Evolutionary conservation across 2,113 vertebrate genomes (phyloP).

Genomic region (Chaetodon auriga): DNA sequence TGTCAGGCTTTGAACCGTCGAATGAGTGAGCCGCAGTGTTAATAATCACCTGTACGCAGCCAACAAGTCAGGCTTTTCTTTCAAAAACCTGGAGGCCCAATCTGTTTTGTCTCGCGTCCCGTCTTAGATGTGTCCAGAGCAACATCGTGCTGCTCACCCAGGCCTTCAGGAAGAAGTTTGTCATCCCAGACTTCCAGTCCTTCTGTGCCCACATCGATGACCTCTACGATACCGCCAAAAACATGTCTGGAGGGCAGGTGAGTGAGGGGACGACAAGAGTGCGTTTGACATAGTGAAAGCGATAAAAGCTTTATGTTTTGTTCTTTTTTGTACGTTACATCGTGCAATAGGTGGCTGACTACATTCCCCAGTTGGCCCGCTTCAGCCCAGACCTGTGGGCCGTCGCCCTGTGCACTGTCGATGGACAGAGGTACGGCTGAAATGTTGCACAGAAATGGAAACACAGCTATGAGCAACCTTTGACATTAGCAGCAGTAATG

Average conservation of each 20-base stretch:
- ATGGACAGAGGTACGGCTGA: slow-evolving; percentile 92
- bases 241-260: slow-evolving; percentile 94
- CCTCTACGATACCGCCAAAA: slow-evolving; percentile 92
- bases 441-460: no score
- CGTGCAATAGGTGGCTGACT: slow-evolving; percentile 94
- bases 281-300: no score
- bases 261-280: slow-evolving; percentile 9
- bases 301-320: no score
- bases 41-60: not conserved
- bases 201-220: slow-evolving; percentile 97
- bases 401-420: slow-evolving; percentile 96
- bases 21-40: not conserved
- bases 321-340: not conserved
- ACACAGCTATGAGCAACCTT: no score
- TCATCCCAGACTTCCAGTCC: slow-evolving; percentile 97
- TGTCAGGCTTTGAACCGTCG: not conserved
- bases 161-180: slow-evolving; percentile 98
- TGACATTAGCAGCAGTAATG: no score
- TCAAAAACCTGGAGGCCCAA: not conserved
- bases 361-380: slow-evolving; percentile 97
- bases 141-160: slow-evolving; percentile 99
- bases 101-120: slow-evolving; percentile 2
- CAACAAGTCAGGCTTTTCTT: no score
- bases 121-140: slow-evolving; percentile 95
- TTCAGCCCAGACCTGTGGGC: slow-evolving; percentile 98